phyloP scores from a whole-genome alignment of 2,113 vertebrate genomes.

The Gasterosteus nipponicus region DNA sequence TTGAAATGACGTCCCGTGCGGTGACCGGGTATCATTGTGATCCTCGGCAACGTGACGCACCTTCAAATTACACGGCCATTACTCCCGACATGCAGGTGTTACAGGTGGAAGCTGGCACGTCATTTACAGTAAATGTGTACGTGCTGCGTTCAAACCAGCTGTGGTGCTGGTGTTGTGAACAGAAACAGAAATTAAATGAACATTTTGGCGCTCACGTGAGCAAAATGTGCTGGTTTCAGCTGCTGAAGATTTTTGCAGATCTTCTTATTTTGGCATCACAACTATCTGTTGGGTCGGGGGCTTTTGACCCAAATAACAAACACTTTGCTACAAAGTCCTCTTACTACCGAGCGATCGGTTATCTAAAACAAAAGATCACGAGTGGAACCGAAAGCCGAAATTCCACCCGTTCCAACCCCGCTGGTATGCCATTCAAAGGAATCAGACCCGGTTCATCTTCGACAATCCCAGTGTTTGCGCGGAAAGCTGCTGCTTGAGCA shows the following conservation, averaged over 20 bases:
- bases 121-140: background rate
- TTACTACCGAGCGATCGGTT: background rate
- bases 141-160: background rate
- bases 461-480: conserved; percentile 30
- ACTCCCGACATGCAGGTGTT: conserved; percentile 37
- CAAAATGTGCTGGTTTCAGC: background rate
- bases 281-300: background rate
- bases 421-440: background rate
- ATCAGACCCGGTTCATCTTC: conserved; percentile 33
- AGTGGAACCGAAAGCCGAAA: background rate
- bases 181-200: background rate
- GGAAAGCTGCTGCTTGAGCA: conserved; percentile 40
- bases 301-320: background rate
- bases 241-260: background rate
- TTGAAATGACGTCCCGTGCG: conserved; percentile 40
- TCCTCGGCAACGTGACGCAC: conserved; percentile 31
- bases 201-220: background rate
- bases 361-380: background rate
- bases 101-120: conserved; percentile 20
- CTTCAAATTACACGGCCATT: conserved; percentile 47
- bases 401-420: background rate
- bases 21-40: conserved; percentile 21
- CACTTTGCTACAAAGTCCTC: background rate
- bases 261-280: background rate
- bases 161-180: background rate